Evolutionary conservation across 2,113 vertebrate species (phyloP), one percentile per base, ranked within the genome.

Genomic region (Odobenus rosmarus): DNA sequence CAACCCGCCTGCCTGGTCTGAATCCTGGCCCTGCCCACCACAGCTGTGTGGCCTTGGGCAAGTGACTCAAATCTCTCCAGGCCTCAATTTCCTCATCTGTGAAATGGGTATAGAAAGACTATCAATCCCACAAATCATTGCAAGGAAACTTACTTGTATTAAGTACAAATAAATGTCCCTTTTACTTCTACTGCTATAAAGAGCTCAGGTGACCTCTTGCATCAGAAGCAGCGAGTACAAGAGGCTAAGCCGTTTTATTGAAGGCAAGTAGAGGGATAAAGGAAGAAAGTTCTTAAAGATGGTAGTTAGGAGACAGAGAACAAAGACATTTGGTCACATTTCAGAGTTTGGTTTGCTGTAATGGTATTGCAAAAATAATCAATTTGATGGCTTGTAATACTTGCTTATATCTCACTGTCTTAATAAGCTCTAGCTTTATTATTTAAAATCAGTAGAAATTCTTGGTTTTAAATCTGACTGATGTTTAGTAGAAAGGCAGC

Each of bases 331-430:
- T 77, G 61, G 82, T 10, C 77, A 62, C 80, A 93, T 85, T 86
- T 77, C 39, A 93, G 49, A 77, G 79, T 74, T 67, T 64, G 15
- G 39, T 31, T 90, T 90, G 18, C 39, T 77, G 91, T 93, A 59
- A 77, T 87, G 31, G 71, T 82, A 92, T 49, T 94, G 24, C 90
- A 94, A 92, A 96, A 94, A 82, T 72, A 84, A 90, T 69, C 85
- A 71, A 42, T 74, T 90, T 61, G 39, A 46, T 59, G n/a, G 74
- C 71, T 96, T 93, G 64, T 57, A 90, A 94, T 53, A 36, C 39
- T 93, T 95, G 21, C 67, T 90, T 95, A 83, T 95, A 62, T 97
- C 21, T 80, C 80, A 90, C 21, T 86, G 33, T 28, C 71, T 82
- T 84, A 95, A 76, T 69, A 71, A 93, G 21, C 24, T 90, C 9